phyloP scores from a whole-genome alignment of 2,888 invertebrate genomes.

The Rhabditoides inermis region DNA sequence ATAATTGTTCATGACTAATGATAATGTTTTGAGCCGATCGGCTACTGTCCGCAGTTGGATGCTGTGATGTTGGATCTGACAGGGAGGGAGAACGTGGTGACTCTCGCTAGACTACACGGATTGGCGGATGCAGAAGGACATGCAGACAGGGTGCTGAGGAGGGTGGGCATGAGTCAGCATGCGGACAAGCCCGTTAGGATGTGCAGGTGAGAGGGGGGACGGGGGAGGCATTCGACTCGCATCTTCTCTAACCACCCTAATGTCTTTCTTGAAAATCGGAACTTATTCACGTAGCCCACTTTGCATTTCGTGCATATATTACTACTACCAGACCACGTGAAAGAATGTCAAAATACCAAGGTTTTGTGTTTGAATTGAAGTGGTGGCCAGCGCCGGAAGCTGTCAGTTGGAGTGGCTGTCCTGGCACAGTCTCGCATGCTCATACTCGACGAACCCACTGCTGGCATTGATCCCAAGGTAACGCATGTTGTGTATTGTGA shows the following conservation, averaged over 20 bases:
- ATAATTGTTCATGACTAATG: too few species aligned
- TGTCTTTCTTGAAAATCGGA: too few species aligned
- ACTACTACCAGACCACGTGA: too few species aligned
- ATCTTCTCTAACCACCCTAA: too few species aligned
- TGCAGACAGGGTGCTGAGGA: conserved; percentile 19
- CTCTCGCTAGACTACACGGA: conserved; percentile 32
- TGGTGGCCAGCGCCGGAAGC: conserved; percentile 73
- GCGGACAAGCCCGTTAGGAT: conserved; percentile 24
- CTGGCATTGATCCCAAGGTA: conserved; percentile 61
- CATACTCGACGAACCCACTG: conserved; percentile 57
- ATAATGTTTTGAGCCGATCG: conserved; percentile 28
- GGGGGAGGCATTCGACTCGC: too few species aligned
- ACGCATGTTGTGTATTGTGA: too few species aligned
- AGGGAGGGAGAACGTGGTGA: conserved; percentile 24
- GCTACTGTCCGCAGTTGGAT: conserved; percentile 47
- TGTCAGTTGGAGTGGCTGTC: conserved; percentile 71
- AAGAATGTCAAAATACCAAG: too few species aligned
- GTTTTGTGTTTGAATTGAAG: too few species aligned
- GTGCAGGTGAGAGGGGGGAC: conserved; percentile 9
- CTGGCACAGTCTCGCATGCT: conserved; percentile 66
- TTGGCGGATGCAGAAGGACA: conserved; percentile 13
- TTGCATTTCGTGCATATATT: too few species aligned
- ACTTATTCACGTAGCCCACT: too few species aligned
- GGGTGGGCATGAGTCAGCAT: conserved; percentile 27
- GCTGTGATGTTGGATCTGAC: conserved; percentile 36